These are phyloP conservation scores for Neopelma chrysocephalum DNA, from an alignment of 2,797 vertebrate species.

Conservation along the genomic window DNA sequence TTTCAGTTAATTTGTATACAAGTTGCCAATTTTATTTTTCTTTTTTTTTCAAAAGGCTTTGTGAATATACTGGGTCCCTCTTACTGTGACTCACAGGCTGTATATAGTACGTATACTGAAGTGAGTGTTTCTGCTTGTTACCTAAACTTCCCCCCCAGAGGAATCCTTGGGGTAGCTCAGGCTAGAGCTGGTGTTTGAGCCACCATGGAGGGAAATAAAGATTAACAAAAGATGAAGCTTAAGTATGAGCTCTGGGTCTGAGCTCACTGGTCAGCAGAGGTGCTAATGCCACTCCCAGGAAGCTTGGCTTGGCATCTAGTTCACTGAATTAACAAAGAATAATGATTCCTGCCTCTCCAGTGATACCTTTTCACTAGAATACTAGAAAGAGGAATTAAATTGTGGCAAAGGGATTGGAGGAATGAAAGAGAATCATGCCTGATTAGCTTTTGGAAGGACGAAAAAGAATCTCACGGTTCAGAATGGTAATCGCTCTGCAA, in stretches of 20 bases:
- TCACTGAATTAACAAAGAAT: conserved; percentile 60
- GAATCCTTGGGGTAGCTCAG: not conserved
- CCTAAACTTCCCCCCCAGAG: not conserved
- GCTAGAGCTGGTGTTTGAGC: not conserved
- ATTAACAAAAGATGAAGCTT: not conserved
- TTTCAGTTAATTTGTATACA: not conserved
- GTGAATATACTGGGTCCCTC: not conserved
- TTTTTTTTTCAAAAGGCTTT: not conserved
- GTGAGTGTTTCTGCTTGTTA: not conserved
- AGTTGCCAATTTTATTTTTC: not conserved
- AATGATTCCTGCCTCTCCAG: not conserved
- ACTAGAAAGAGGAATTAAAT: not conserved
- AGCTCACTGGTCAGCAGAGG: not conserved
- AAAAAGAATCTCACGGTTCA: not conserved
- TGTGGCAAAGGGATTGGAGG: not conserved
- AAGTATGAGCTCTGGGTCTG: not conserved
- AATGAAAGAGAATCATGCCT: conserved; percentile 1
- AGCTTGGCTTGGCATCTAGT: conserved; percentile 44
- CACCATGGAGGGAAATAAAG: not conserved
- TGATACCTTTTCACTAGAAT: not conserved
- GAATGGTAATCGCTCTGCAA: not conserved
- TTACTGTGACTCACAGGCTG: not conserved
- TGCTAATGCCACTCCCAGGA: not conserved
- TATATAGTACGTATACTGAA: not conserved
- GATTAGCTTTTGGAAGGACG: not conserved